These are phyloP conservation scores for Lerista edwardsae DNA, from an alignment of 2,797 vertebrate species.

Conservation along the genomic window DNA sequence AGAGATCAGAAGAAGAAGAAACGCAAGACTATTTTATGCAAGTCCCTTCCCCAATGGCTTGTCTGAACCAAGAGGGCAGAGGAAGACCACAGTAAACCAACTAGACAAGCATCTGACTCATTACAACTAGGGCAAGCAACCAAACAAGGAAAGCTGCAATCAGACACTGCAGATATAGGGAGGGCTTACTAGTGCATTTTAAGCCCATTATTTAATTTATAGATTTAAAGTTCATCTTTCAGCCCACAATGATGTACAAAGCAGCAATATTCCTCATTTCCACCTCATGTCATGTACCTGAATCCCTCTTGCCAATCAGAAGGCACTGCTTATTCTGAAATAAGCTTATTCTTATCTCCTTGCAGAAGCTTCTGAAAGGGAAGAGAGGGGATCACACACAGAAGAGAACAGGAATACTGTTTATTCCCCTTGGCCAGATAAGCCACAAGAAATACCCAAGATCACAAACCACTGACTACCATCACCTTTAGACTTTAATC, in stretches of 20 bases:
- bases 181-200: background rate
- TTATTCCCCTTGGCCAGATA: background rate
- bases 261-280: background rate
- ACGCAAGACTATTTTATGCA: background rate
- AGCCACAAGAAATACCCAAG: background rate
- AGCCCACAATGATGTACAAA: background rate
- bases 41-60: background rate
- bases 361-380: accelerated
- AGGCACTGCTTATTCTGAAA: background rate
- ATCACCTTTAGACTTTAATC: conserved; percentile 5
- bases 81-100: conserved; percentile 1
- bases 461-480: background rate
- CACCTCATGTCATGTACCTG: background rate
- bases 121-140: background rate
- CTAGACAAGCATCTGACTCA: conserved; percentile 36
- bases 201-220: background rate
- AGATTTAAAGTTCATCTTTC: conserved; percentile 33
- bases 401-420: background rate
- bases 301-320: background rate
- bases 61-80: background rate
- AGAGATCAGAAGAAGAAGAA: too few relatives aligned
- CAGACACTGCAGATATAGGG: background rate
- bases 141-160: background rate
- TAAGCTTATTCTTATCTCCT: background rate
- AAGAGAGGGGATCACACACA: background rate